Percentiles rank a stretch among this genome's conserved stretches.
Conservation (phyloP, 2,888 invertebrate species). For the Phorcus lineatus region DNA sequence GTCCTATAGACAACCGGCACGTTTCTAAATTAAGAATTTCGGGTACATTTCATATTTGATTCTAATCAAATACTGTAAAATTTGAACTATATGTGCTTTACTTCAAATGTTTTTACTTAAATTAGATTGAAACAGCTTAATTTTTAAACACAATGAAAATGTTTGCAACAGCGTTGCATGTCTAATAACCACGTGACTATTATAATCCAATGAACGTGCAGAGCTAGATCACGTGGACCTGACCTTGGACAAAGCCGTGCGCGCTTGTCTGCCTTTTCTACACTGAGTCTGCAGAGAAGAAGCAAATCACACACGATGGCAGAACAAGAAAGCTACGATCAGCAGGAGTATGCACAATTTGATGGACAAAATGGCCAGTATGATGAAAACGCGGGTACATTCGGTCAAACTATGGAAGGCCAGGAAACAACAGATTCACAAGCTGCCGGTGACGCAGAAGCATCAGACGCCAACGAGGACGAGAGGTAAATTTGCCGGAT, state of each 20-base stretch:
- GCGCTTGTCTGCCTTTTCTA: neutral
- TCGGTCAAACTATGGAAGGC: conserved; percentile 34
- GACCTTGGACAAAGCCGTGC: conserved; percentile 17
- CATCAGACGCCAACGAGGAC: conserved; percentile 43
- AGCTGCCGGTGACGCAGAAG: conserved; percentile 35
- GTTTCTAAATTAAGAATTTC: no score
- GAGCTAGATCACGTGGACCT: neutral
- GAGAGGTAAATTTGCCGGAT: conserved; percentile 35
- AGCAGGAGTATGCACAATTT: conserved; percentile 29
- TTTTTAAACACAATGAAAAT: no score
- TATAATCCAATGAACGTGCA: neutral
- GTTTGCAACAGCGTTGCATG: neutral
- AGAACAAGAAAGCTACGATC: conserved; percentile 7
- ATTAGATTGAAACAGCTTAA: no score
- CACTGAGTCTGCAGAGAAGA: neutral
- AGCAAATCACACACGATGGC: neutral
- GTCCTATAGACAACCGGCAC: no score
- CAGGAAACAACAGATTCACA: conserved; percentile 38
- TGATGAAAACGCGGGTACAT: conserved; percentile 16
- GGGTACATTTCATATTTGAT: no score
- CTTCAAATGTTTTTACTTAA: no score
- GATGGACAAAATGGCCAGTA: conserved; percentile 35
- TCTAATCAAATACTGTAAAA: no score
- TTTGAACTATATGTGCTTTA: no score
- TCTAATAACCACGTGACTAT: neutral